Conservation (phyloP, 2,888 invertebrate species). For the Corbicula japonica region DNA sequence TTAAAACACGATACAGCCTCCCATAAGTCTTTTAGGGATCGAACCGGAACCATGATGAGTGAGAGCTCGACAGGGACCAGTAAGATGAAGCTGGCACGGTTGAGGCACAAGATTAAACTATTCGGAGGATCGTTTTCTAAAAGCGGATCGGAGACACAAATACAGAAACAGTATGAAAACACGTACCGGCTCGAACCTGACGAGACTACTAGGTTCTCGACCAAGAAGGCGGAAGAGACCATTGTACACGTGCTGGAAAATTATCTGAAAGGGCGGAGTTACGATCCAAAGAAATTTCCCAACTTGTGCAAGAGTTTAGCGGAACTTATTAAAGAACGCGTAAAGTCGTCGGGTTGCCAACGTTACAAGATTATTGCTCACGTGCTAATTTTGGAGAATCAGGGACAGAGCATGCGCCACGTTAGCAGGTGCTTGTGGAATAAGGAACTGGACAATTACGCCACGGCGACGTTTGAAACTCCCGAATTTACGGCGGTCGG, state of each 20-base stretch:
- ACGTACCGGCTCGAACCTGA: slow-evolving; percentile 76
- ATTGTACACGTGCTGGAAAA: slow-evolving; percentile 70
- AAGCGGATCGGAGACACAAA: slow-evolving; percentile 67
- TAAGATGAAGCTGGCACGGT: slow-evolving; percentile 59
- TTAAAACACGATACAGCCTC: neutral
- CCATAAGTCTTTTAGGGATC: slow-evolving; percentile 15
- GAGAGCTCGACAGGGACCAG: slow-evolving; percentile 60
- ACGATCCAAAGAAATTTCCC: slow-evolving; percentile 77
- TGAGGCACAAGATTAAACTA: slow-evolving; percentile 70
- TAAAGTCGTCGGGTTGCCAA: slow-evolving; percentile 73
- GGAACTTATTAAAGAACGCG: slow-evolving; percentile 78
- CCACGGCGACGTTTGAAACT: slow-evolving; percentile 74
- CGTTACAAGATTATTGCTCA: slow-evolving; percentile 77
- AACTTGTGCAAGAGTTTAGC: slow-evolving; percentile 75
- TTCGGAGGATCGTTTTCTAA: slow-evolving; percentile 66
- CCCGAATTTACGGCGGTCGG: slow-evolving; percentile 75
- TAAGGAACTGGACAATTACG: slow-evolving; percentile 74
- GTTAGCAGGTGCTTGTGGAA: slow-evolving; percentile 79
- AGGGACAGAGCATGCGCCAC: slow-evolving; percentile 72
- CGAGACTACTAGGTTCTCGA: slow-evolving; percentile 63
- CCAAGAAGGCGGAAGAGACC: slow-evolving; percentile 73
- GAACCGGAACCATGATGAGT: slow-evolving; percentile 51
- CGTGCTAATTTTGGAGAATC: slow-evolving; percentile 76
- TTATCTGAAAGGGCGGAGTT: slow-evolving; percentile 74
- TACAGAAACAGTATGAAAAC: slow-evolving; percentile 69